Base-by-base conservation (phyloP, 2,888 invertebrate species). In the Horisme vitalbata region DNA sequence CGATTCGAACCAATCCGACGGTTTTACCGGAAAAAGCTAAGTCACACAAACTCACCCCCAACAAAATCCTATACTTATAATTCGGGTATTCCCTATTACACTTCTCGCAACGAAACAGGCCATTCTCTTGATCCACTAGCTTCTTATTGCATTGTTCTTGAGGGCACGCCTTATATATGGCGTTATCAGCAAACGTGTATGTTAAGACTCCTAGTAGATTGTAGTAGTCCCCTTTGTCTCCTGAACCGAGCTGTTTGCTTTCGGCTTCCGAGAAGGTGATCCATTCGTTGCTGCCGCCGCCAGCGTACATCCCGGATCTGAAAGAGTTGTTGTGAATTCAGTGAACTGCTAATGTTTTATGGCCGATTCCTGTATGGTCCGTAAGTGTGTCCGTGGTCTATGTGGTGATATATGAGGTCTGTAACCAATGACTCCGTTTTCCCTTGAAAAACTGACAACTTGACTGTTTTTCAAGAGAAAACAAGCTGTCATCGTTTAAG, bases 141-240 rank as follows among this genome's bases (percentile, higher is more conserved):
- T 99, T 99, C 83, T 99, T 99, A 76, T 98, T 98, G 82, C 99
- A 99, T 37, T 93, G 93, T 1, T 94, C 93, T 35, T 92, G 91
- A 0, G 98, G 95, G 63, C 99, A 99, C 0, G 99, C 95, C 84
- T 95, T 95, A 83, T 99, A 99, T 39, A 97, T 83, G 2, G 95
- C 93, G 77, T 96, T 98, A 50, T 97, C 97, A 4, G 93, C 90
- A 67, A 94, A 94, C 10, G 97, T 91, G 68, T 95, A 91, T 31
- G 95, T 93, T 15, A 98, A 90, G 0, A 94, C 94, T 0, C 94
- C 98, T 62, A 96, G 94, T 12, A 93, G 89, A 55, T 93, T 93
- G 84, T 93, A 98, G 72, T 95, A 96, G 66, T 97, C 97, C 0
- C 96, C 93, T 59, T 94, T 94, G 31, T 96, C 96, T 0, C 93